Percentiles rank a stretch among this genome's conserved stretches.
Evolutionary conservation across 2,888 invertebrate species (phyloP).

Genomic region (Prosopocoilus inquinatus): DNA sequence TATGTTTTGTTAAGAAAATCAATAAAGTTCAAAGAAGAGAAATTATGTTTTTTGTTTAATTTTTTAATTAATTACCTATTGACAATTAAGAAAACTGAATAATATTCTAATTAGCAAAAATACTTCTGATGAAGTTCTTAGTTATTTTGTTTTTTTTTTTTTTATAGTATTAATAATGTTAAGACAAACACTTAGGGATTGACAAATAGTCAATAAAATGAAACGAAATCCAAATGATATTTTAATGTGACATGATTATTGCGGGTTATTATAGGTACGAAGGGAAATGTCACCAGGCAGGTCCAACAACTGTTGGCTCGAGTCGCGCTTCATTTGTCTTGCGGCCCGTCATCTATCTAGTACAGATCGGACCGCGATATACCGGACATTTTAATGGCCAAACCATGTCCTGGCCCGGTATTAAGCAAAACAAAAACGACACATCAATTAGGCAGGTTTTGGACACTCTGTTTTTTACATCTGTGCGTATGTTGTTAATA

Average conservation of each 20-base stretch:
- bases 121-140: too few species aligned
- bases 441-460: conserved; percentile 65
- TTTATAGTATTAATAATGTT: background rate
- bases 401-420: conserved; percentile 62
- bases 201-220: conserved; percentile 28
- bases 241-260: conserved; percentile 38
- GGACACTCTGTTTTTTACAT: conserved; percentile 40
- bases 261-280: conserved; percentile 25
- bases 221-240: conserved; percentile 31
- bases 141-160: too few species aligned
- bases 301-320: conserved; percentile 23
- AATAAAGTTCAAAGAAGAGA: too few species aligned
- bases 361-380: conserved; percentile 62
- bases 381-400: conserved; percentile 68
- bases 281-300: conserved; percentile 26
- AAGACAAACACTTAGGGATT: background rate
- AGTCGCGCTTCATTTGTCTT: conserved; percentile 51
- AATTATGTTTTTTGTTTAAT: too few species aligned
- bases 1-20: too few species aligned
- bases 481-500: conserved; percentile 31
- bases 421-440: conserved; percentile 69
- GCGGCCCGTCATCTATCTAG: conserved; percentile 60
- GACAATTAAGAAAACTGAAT: too few species aligned
- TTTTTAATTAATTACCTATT: too few species aligned
- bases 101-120: too few species aligned